Base-by-base conservation (phyloP, 2,113 vertebrate genomes). In the Dolichotis patagonum region DNA sequence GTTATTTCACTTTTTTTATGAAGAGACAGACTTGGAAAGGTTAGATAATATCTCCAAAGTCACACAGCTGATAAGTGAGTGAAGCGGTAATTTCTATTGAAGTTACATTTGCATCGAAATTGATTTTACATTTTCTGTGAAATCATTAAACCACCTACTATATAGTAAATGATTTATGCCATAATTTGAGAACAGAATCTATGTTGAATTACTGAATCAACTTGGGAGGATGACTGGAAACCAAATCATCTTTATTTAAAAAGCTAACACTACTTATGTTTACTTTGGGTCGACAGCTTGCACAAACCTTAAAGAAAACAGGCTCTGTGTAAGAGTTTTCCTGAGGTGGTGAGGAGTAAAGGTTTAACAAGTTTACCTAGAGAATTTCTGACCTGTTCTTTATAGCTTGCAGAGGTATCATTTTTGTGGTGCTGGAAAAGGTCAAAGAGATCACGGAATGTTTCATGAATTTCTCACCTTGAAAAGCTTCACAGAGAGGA, bases 51-150 rank as follows among this genome's bases (percentile, higher is more conserved):
- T 96, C 83, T 94, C 93, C 43, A 91, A 97, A 97, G 96, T 94
- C 90, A 96, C 22, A 73, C 14, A 43, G 90, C 96, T 92, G 81
- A 90, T 97, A 94, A 96, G 96, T 96, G 84, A 87, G 90, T 60
- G 67, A 94, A 96, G 91, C 87, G 94, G 89, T 78, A 86, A 96
- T 97, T 97, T 97, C 96, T 97, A 93, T 69, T 96, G 96, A 98
- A 96, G 96, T 97, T 95, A 65, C 95, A 97, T 97, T 98, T 97
- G 96, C 98, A 98, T 97, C 0, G 77, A 98, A 97, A 98, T 98
- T 97, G 97, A 98, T 98, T 98, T 98, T 97, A 96, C 97, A 97
- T 97, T 97, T 98, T 98, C 97, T 97, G 90, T 96, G 96, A 97
- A 98, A 96, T 98, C 97, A 97, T 97, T 98, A 98, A 97, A 96